These are phyloP conservation scores for Nemurella pictetii DNA, from an alignment of 2,888 invertebrate genomes.

Conservation along the genomic window DNA sequence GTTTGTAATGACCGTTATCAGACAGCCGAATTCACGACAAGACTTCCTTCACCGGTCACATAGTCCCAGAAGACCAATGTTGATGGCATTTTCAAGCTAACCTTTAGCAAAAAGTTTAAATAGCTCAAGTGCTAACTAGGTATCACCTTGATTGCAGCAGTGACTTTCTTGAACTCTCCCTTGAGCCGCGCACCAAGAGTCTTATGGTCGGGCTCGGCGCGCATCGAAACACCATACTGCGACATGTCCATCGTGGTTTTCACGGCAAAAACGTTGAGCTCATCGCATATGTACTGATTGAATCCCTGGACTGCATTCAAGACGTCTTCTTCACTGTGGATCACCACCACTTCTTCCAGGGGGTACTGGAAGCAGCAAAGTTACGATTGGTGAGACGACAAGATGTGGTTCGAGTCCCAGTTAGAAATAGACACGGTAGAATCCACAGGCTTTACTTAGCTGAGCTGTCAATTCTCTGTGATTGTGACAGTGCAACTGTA, in stretches of 20 bases:
- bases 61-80: too few relatives aligned
- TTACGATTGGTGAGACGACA: too few relatives aligned
- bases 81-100: too few relatives aligned
- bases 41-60: too few relatives aligned
- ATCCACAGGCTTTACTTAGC: not conserved
- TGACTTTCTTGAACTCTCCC: conserved; percentile 86
- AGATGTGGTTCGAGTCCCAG: too few relatives aligned
- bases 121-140: too few relatives aligned
- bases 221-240: conserved; percentile 86
- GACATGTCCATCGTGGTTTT: conserved; percentile 87
- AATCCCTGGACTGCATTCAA: conserved; percentile 78
- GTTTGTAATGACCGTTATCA: too few relatives aligned
- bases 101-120: too few relatives aligned
- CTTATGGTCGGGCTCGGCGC: conserved; percentile 95
- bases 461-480: too few relatives aligned
- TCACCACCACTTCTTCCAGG: conserved; percentile 91
- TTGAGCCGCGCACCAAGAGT: conserved; percentile 85
- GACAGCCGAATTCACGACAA: too few relatives aligned
- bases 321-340: conserved; percentile 80
- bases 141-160: conserved; percentile 72
- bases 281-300: conserved; percentile 84
- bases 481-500: too few relatives aligned
- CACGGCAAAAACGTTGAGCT: conserved; percentile 87
- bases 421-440: conserved; percentile 33
- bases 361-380: conserved; percentile 81